Base-by-base conservation (phyloP, 2,797 vertebrate genomes). In the Bucorvus abyssinicus region DNA sequence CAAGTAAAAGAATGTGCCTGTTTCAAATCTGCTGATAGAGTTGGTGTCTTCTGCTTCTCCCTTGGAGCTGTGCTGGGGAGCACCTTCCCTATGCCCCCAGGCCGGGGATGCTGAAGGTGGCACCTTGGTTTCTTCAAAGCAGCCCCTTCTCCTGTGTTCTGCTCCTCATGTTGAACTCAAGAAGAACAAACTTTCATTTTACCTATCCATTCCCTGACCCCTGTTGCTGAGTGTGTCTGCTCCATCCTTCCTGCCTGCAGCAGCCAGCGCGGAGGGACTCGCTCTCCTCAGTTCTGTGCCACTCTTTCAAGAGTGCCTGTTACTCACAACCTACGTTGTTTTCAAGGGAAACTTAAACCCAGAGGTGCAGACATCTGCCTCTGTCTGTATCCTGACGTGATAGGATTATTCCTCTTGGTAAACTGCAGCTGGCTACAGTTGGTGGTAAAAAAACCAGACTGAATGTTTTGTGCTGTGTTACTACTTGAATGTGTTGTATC, bases 401-500 rank as follows among this genome's bases (percentile, higher is more conserved):
- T 15, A 82, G 64, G 52, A 74, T 90, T 95, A 82, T 93, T 95
- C 86, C 88, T 87, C 74, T 87, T 53, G 10, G 74, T 60, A 73
- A 94, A 36, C 84, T 73, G 74, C 84, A 89, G 74, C 93, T 93
- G 93, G 34, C 67, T 90, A 90, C 92, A 79, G 94, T 55, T 14
- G 2, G 55, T 61, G 42, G 61, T 76, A 64, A 75, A 78, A 60
- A 79, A 40, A 59, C 1, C 79, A 88, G 74, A 82, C 74, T 36
- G 86, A 82, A 95, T 86, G 24, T 89, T 95, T 79, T 94, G 94
- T 96, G 86, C 92, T 84, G 67, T 3, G 56, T 93, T 87, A 60
- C 45, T 42, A 38, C 88, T 91, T 24, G 16, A 63, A 29, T 29
- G n/a, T 29, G 3, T 74, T 32, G 73, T 68, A 61, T 77, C 3